Conservation (phyloP, 2,113 vertebrate species). For the Pelecanus crispus region DNA sequence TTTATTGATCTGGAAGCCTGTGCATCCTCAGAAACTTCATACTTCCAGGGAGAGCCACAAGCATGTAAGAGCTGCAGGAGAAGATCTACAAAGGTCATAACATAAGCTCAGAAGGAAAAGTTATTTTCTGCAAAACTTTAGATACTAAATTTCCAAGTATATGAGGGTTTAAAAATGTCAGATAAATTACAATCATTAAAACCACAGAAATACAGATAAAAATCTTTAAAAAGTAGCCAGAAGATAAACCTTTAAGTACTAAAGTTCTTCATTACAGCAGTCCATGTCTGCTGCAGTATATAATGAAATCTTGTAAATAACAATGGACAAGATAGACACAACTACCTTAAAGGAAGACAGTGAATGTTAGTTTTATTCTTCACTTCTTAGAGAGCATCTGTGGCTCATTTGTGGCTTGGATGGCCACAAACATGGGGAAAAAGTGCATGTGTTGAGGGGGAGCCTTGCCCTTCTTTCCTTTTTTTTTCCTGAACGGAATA, state of each 20-base stretch:
- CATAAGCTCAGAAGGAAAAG: neutral
- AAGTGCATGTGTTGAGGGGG: neutral
- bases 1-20: neutral
- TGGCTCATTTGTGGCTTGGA: neutral
- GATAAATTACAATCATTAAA: neutral
- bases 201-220: neutral
- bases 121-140: neutral
- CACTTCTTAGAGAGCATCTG: neutral
- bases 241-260: neutral
- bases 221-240: neutral
- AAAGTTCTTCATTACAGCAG: neutral
- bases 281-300: neutral
- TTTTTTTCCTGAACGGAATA: neutral
- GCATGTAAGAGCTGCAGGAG: neutral
- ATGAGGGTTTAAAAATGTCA: neutral
- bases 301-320: neutral
- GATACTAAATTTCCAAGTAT: neutral
- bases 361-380: neutral
- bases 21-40: neutral
- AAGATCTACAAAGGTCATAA: neutral
- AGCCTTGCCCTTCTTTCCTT: neutral
- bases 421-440: neutral
- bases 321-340: neutral
- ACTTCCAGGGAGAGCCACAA: neutral
- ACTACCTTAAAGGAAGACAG: neutral